Percentiles rank a stretch among this genome's conserved stretches.
Conservation (phyloP, 2,888 invertebrate genomes). For the Nezara viridula region DNA sequence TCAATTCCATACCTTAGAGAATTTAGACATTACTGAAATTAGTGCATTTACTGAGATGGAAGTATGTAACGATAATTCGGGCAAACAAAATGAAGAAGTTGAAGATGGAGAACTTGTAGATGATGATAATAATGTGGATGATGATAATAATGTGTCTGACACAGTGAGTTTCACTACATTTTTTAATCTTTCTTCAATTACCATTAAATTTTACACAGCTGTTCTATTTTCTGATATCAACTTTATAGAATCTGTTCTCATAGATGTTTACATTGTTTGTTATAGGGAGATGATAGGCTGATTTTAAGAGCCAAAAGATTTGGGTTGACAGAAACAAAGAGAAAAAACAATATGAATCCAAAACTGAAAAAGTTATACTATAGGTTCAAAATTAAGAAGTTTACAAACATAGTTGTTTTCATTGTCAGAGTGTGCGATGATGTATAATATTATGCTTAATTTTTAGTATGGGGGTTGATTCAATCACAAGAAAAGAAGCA, state of each 20-base stretch:
- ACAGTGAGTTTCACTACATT: constrained; percentile 3
- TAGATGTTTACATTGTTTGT: background rate
- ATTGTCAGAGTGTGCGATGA: constrained; percentile 30
- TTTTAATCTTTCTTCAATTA: background rate
- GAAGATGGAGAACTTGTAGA: constrained; percentile 67
- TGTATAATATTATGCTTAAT: constrained; percentile 31
- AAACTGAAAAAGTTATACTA: constrained; percentile 36
- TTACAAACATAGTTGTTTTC: constrained; percentile 15
- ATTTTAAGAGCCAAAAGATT: constrained; percentile 54
- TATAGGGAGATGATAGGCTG: constrained; percentile 49
- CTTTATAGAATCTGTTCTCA: background rate
- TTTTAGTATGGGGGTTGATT: constrained; percentile 74
- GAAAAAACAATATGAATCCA: constrained; percentile 35
- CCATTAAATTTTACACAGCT: background rate
- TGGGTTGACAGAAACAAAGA: constrained; percentile 30
- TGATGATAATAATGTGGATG: no score
- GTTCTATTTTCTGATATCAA: background rate
- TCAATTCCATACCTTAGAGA: background rate
- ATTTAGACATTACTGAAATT: background rate
- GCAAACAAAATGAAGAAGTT: constrained; percentile 71
- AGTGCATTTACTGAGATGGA: constrained; percentile 27
- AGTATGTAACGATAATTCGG: constrained; percentile 63
- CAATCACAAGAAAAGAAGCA: constrained; percentile 79
- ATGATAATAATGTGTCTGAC: constrained; percentile 18
- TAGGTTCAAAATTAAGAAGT: constrained; percentile 40